Base-by-base conservation (phyloP, 2,797 vertebrate genomes). In the Picus viridis region DNA sequence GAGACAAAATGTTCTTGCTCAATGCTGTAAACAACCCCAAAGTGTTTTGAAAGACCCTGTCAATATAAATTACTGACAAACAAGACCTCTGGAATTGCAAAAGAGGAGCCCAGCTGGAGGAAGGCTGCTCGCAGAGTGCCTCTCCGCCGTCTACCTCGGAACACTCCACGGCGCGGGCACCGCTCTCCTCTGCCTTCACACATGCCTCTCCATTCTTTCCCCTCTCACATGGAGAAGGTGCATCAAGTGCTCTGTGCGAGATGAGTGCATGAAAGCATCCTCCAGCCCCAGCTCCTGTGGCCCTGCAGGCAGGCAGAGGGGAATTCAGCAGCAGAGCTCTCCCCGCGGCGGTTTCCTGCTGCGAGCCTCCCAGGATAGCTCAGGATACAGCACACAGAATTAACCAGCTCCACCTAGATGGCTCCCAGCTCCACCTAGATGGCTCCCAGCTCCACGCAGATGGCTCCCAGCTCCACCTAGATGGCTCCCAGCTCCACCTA, bases 1-100 rank as follows among this genome's bases (percentile, higher is more conserved):
- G 89, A 97, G 95, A 97, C 96, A 96, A 86, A 94, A 94, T 96
- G 97, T 97, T 97, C 97, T 91, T 83, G 89, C 94, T 94, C 62
- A 43, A 91, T 77, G 86, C 63, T 72, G 97, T 97, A 97, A 97
- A 97, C 97, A 97, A 95, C 85, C 77, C 93, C 72, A 53, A 91
- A 97, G 96, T 94, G 96, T 97, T 98, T 94, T 96, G 96, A 97
- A 97, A 97, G 97, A 94, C 81, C 92, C 95, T 92, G 96, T 96
- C 89, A 45, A 96, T 92, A 93, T 53, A 95, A 96, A 95, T 95
- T 94, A 88, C 95, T 22, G 54, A n/a, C 90, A 86, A 90, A 96
- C 61, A 94, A 93, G 94, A 77, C 12, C 1, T 0, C 74, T 84
- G 93, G 92, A 88, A 79, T 96, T 94, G 97, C 97, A 95, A 95